Base-by-base conservation (phyloP, 2,888 invertebrate genomes). In the Orchesella flavescens region DNA sequence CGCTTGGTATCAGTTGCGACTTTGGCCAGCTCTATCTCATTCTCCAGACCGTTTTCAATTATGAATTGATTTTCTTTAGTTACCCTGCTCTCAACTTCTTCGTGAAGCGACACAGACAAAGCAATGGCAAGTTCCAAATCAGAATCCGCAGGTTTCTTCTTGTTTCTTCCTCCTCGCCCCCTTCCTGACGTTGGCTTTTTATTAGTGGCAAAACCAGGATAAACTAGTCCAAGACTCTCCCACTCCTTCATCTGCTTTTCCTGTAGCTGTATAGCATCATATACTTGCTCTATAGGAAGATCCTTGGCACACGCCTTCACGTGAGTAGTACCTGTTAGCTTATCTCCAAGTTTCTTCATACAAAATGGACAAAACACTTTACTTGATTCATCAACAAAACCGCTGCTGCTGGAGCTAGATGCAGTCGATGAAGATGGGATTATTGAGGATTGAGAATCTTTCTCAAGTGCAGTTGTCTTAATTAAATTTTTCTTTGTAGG, bases 101-200 rank as follows among this genome's bases (percentile, higher is more conserved):
- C 90, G 59, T 90, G 89, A 24, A 91, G 89, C 1, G 91, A 91
- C 83, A 89, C 89, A 15, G 91, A 91, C 76, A 91, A 88, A 9
- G 91, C 91, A 63, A 91, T 83, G 15, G 90, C 91, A 68, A 91
- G 88, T 77, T 91, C 89, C 13, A 91, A 85, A 86, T 91, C 90
- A 15, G 89, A 86, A 88, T 91, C 91, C 9, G 43, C 23, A 57
- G 24, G 17, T n/a, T 15, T 43, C 69, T 63, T 63, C 17, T 44
- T 75, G 21, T 63, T 78, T 57, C 61, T 63, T 71, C 19, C 19
- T 34, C 1, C 73, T 53, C 15, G 24, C 43, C n/a, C 66, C 57
- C 17, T 19, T 44, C 24, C 24, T 68, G 59, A 34, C 7, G 24
- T 24, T 24, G 76, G 1, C 59, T 72, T 76, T 24, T 66, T 66